Conservation (phyloP, 2,113 vertebrate genomes). For the Myocastor coypus region DNA sequence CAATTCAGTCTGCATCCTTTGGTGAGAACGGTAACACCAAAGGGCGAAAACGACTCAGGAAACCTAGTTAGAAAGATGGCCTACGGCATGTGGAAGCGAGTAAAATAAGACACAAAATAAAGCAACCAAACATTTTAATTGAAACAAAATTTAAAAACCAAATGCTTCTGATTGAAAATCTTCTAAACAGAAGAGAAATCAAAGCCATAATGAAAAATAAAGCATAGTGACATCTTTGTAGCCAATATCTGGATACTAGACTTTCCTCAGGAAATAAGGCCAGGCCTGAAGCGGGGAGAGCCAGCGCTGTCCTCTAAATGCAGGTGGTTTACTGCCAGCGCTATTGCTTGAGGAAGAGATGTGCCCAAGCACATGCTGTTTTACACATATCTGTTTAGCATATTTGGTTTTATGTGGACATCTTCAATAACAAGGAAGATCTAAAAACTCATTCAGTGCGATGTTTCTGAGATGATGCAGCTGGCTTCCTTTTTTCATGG, state of each 20-base stretch:
- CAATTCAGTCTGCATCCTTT: background rate
- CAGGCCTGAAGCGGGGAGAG: background rate
- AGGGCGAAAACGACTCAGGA: slow-evolving; percentile 33
- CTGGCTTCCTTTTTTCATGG: background rate
- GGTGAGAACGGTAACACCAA: background rate
- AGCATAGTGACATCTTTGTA: background rate
- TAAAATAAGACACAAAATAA: background rate
- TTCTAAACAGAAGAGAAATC: background rate
- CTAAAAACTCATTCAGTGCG: slow-evolving; percentile 22
- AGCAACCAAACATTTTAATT: slow-evolving; percentile 24
- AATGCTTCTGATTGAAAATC: slow-evolving; percentile 47
- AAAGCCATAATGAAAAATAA: background rate
- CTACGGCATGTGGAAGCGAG: background rate
- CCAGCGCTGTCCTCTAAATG: background rate
- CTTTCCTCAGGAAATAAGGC: background rate
- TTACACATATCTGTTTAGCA: background rate
- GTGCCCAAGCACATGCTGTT: background rate
- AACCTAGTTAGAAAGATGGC: slow-evolving; percentile 39
- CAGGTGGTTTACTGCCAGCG: background rate
- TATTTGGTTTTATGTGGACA: background rate
- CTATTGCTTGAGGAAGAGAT: slow-evolving; percentile 11
- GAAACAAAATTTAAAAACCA: background rate
- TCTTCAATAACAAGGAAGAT: slow-evolving; percentile 28
- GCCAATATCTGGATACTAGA: background rate
- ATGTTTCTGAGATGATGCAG: background rate